Evolutionary conservation across 2,888 invertebrate genomes (phyloP).

Genomic region (Cantharis lateralis): DNA sequence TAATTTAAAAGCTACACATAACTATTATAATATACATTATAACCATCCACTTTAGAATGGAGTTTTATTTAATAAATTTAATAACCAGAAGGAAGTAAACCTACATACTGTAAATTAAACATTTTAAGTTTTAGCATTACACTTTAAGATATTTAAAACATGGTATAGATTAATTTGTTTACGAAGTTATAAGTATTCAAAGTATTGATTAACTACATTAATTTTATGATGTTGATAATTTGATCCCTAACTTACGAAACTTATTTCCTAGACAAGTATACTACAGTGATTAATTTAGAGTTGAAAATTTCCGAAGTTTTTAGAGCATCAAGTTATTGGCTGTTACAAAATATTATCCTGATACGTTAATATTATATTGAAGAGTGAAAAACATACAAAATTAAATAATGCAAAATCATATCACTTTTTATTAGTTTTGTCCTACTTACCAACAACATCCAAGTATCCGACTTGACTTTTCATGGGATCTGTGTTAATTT

Average conservation of each 20-base stretch:
- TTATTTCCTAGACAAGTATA: neutral
- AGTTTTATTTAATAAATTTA: neutral
- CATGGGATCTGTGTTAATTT: slow-evolving; percentile 78
- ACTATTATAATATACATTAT: neutral
- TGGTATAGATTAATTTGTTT: neutral
- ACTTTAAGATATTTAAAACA: neutral
- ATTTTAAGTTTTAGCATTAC: neutral
- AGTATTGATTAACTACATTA: neutral
- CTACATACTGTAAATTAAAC: neutral
- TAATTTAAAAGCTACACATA: neutral
- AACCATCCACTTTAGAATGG: neutral
- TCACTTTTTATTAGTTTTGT: neutral
- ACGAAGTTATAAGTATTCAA: neutral
- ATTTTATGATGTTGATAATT: neutral
- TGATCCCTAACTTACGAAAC: neutral
- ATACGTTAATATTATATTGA: neutral
- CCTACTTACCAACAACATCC: slow-evolving; percentile 67
- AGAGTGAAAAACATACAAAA: no score
- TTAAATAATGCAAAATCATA: no score
- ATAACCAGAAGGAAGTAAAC: neutral
- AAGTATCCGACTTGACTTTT: slow-evolving; percentile 69
- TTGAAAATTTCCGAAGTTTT: neutral
- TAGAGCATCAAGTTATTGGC: neutral
- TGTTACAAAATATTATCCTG: neutral
- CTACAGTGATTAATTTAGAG: neutral